Conservation (phyloP, 1,140 invertebrate species). For the Diorhabda carinulata region DNA sequence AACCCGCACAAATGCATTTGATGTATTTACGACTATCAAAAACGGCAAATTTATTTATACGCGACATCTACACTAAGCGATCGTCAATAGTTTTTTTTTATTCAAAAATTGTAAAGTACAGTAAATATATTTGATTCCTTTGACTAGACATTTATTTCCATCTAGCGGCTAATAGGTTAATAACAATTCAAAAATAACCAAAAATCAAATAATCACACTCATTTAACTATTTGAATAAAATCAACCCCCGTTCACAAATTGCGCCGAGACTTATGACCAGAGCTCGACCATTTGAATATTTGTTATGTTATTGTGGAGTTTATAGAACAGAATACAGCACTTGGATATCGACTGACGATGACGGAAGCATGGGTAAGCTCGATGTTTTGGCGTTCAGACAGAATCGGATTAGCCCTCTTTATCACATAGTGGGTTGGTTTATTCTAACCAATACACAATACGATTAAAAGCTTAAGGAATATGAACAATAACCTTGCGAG, state of each 20-base stretch:
- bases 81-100: neutral
- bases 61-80: neutral
- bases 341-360: slow-evolving; percentile 5
- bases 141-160: neutral
- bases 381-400: neutral
- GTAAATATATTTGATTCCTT: too few species aligned
- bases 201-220: neutral
- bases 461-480: too few species aligned
- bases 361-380: slow-evolving; percentile 1
- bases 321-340: neutral
- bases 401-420: neutral
- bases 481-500: too few species aligned
- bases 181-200: neutral
- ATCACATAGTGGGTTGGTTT: too few species aligned
- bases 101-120: too few species aligned
- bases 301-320: neutral
- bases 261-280: neutral
- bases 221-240: neutral
- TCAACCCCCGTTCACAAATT: neutral
- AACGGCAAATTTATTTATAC: neutral
- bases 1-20: neutral
- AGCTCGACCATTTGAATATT: neutral
- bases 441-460: too few species aligned
- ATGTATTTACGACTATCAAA: neutral
- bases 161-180: neutral